phyloP scores from a whole-genome alignment of 2,113 vertebrate species.

The Arothron firmamentum region DNA sequence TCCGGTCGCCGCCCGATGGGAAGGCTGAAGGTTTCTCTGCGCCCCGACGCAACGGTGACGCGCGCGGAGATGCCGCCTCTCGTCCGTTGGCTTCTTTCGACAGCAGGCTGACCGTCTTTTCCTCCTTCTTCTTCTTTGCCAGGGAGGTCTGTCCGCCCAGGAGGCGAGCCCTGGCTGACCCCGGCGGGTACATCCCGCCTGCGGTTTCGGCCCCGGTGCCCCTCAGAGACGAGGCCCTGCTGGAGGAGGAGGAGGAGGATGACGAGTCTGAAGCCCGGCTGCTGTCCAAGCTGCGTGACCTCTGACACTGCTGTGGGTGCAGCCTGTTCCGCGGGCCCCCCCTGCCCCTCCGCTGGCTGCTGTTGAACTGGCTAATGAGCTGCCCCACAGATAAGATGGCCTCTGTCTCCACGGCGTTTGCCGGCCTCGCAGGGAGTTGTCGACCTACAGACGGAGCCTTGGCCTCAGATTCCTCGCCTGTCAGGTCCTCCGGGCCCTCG shows the following conservation, averaged over 20 bases:
- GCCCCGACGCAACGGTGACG: constrained; percentile 16
- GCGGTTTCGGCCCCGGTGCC: constrained; percentile 25
- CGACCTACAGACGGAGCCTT: not conserved
- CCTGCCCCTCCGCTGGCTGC: constrained; percentile 78
- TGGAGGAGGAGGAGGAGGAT: constrained; percentile 64
- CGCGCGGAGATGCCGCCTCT: constrained; percentile 13
- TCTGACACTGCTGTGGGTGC: constrained; percentile 79
- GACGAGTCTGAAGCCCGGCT: constrained; percentile 55
- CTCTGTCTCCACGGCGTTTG: constrained; percentile 77
- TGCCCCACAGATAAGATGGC: constrained; percentile 83
- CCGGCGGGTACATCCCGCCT: constrained; percentile 41
- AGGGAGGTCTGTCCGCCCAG: constrained; percentile 28
- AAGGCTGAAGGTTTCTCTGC: constrained; percentile 34
- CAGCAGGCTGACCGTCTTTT: constrained; percentile 7
- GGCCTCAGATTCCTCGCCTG: no score
- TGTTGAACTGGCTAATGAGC: constrained; percentile 87
- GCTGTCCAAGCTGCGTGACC: constrained; percentile 86
- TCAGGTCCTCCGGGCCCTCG: constrained; percentile 7
- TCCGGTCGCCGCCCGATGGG: constrained; percentile 20
- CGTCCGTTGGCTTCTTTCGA: constrained; percentile 25
- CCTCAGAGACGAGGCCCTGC: constrained; percentile 54
- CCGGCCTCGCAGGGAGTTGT: constrained; percentile 28
- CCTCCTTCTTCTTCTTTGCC: constrained; percentile 23
- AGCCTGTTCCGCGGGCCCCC: constrained; percentile 79
- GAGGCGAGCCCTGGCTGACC: constrained; percentile 55